Evolutionary conservation across 2,888 invertebrate genomes (phyloP).

Genomic region (Saturnia japonica): DNA sequence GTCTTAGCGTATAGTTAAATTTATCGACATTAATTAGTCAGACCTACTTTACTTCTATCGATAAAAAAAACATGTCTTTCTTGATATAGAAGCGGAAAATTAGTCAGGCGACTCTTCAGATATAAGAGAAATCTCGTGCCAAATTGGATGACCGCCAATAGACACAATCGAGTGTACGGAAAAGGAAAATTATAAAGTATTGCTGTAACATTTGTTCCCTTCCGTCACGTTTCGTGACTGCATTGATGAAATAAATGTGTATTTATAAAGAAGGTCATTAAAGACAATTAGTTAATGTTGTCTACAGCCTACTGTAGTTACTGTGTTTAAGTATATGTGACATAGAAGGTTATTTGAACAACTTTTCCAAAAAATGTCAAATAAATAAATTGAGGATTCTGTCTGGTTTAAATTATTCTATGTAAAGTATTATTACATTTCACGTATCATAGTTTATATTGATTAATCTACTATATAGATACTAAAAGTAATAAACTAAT

Average conservation of each 20-base stretch:
- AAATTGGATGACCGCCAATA: conserved; percentile 64
- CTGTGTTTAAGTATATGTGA: background rate
- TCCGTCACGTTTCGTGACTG: conserved; percentile 29
- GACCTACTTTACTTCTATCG: conserved; percentile 29
- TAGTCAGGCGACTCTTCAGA: conserved; percentile 24
- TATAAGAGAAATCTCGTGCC: conserved; percentile 39
- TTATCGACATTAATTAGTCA: conserved; percentile 39
- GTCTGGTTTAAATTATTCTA: no score
- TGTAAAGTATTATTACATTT: no score
- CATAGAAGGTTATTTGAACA: background rate
- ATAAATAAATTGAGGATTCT: background rate
- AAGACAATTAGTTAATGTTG: background rate
- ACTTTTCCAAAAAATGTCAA: background rate
- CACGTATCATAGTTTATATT: no score
- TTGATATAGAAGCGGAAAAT: conserved; percentile 32
- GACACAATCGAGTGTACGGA: conserved; percentile 43
- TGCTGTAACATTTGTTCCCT: conserved; percentile 34
- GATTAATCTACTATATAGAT: no score
- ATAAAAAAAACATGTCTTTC: conserved; percentile 27
- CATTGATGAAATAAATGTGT: background rate
- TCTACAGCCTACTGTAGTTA: background rate
- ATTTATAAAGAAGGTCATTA: background rate
- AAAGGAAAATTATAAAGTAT: conserved; percentile 35
- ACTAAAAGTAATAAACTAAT: no score
- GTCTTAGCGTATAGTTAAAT: conserved; percentile 32